Evolutionary conservation across 1,140 invertebrate species (phyloP).

Genomic region (Rhopalosiphum padi): DNA sequence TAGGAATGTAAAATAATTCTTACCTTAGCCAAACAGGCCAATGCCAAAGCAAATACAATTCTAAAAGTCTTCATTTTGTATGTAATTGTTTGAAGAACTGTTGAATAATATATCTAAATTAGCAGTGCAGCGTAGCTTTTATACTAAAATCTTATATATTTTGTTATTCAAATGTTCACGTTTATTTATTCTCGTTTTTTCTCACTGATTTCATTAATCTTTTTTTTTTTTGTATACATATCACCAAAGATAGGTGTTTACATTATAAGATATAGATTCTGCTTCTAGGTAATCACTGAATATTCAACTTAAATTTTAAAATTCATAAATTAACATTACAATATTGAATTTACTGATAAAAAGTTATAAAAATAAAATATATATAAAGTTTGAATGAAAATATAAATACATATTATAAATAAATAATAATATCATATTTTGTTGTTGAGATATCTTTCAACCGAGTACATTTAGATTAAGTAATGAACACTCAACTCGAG

Average conservation of each 20-base stretch:
- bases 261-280: background rate
- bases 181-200: background rate
- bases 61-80: background rate
- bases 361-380: too few species aligned
- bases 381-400: too few species aligned
- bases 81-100: background rate
- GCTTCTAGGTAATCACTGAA: background rate
- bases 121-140: background rate
- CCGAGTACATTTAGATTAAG: too few species aligned
- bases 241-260: background rate
- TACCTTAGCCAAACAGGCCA: constrained; percentile 20
- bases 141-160: background rate
- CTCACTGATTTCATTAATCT: background rate
- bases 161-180: constrained; percentile 14
- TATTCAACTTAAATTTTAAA: background rate
- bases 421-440: too few species aligned
- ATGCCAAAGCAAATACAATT: background rate
- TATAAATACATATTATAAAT: too few species aligned
- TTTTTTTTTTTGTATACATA: background rate
- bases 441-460: too few species aligned
- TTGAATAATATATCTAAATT: background rate
- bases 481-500: too few species aligned
- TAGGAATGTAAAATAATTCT: background rate
- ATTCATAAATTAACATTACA: background rate
- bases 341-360: too few species aligned